Evolutionary conservation across 2,888 invertebrate genomes (phyloP).

Genomic region (Glaucopsyche alexis): DNA sequence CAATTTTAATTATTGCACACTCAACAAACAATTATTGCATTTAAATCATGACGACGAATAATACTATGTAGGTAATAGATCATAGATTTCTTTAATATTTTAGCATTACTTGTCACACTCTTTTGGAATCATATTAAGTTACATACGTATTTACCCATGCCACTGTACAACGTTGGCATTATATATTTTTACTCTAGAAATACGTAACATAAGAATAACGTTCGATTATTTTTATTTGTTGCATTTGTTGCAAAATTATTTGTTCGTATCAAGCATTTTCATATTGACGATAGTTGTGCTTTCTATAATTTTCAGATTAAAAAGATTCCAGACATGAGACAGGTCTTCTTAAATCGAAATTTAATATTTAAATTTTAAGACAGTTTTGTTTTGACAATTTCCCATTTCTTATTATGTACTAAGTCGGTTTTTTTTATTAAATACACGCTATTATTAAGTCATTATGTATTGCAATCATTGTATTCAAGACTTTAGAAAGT

Average conservation of each 20-base stretch:
- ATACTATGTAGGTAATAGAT: neutral
- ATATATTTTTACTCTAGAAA: too few relatives aligned
- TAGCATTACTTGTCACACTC: neutral
- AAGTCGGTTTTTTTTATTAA: too few relatives aligned
- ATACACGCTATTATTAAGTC: neutral
- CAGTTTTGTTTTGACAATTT: neutral
- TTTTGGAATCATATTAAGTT: neutral
- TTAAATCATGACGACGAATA: neutral
- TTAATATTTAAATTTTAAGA: neutral
- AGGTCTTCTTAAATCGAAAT: neutral
- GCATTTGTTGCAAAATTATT: neutral
- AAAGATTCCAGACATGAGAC: neutral
- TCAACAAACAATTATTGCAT: neutral
- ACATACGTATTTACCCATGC: neutral
- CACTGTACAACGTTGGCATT: neutral
- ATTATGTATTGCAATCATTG: constrained; percentile 2
- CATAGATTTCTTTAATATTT: neutral
- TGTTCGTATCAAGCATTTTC: neutral
- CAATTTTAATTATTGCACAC: constrained; percentile 24
- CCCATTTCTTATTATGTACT: neutral
- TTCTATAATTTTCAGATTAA: neutral
- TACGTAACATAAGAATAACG: neutral
- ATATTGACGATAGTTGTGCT: neutral
- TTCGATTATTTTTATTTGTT: neutral
- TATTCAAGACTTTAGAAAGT: constrained; percentile 38